Evolutionary conservation across 2,797 vertebrate species (phyloP), one percentile per base, ranked within the genome.

Genomic region (Basileuterus tristriatus): DNA sequence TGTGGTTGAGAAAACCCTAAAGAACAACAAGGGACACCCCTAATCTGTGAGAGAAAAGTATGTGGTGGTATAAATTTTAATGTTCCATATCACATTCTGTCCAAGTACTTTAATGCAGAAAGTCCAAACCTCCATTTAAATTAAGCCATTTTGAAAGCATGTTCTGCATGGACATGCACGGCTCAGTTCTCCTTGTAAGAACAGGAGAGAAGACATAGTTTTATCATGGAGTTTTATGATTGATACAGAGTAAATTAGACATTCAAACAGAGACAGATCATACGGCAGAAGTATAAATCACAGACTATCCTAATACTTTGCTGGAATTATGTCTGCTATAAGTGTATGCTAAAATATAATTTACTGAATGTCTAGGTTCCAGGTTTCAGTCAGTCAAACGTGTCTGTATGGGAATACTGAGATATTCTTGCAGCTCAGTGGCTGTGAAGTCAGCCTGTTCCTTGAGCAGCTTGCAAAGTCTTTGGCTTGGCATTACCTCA

Each of bases 401-500:
- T 34, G 21, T 34, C 56, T 94, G 56, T 55, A 34, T 58, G 36
- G 62, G 75, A 69, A 93, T 71, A 43, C 47, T 78, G 86, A 95
- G 77, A 90, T 62, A 63, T 67, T 46, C 58, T 44, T 84, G 36
- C 82, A 96, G 91, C 50, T 0, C 17, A 92, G 78, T 63, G 55
- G 44, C 81, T 83, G 58, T 64, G 82, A 80, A 95, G 63, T 63
- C 96, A 94, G 87, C 67, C 50, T 84, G 63, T 43, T 95, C 87
- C 78, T 88, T 34, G 30, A 90, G 82, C 88, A 97, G 90, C 68
- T 91, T 91, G 67, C 44, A 65, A 76, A 91, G 85, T 80, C 78
- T 84, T 95, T 83, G 63, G 70, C 91, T 97, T 96, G 93, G 64
- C 95, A 96, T 95, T 96, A 94, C 91, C 91, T 94, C 92, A 95